Evolutionary conservation across 1,140 invertebrate species (phyloP).

Genomic region (Cylas formicarius): DNA sequence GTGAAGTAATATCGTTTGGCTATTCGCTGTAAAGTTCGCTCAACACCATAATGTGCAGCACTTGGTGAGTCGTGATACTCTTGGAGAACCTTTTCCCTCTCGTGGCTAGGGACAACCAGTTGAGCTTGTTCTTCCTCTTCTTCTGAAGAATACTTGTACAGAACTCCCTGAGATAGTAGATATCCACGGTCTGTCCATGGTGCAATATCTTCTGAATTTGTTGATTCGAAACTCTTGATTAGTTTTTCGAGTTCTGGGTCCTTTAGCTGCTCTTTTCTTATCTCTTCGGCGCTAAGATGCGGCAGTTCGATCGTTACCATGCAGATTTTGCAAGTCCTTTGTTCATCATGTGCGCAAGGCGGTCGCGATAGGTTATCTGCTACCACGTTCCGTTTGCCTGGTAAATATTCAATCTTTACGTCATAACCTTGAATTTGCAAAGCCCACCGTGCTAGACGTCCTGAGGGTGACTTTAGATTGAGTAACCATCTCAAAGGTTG

Average conservation of each 20-base stretch:
- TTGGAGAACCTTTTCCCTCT: conserved; percentile 19
- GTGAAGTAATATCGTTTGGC: conserved; percentile 30
- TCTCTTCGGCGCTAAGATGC: too few species aligned
- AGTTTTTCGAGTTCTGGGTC: conserved; percentile 2
- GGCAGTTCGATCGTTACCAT: conserved; percentile 20
- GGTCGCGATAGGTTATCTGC: conserved; percentile 14
- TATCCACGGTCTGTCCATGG: conserved; percentile 23
- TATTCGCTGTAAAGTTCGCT: conserved; percentile 27
- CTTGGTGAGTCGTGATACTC: conserved; percentile 27
- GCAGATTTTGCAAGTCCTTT: conserved; percentile 18
- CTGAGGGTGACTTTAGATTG: conserved; percentile 24
- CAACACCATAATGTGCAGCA: conserved; percentile 30
- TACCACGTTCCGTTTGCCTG: conserved; percentile 18
- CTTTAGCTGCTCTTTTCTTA: conserved; percentile 5
- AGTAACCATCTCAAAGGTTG: conserved; percentile 25
- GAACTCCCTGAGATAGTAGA: conserved; percentile 28
- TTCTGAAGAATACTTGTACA: conserved; percentile 27
- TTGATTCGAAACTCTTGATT: conserved; percentile 6
- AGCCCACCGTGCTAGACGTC: conserved; percentile 28
- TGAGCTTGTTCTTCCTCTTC: conserved; percentile 26
- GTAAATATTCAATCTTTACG: conserved; percentile 15
- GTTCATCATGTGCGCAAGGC: conserved; percentile 1
- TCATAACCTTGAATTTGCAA: conserved; percentile 17
- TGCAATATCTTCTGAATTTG: too few species aligned
- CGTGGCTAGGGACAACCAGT: conserved; percentile 24